phyloP scores from a whole-genome alignment of 1,140 invertebrate species.

The Drosophila seguyi region DNA sequence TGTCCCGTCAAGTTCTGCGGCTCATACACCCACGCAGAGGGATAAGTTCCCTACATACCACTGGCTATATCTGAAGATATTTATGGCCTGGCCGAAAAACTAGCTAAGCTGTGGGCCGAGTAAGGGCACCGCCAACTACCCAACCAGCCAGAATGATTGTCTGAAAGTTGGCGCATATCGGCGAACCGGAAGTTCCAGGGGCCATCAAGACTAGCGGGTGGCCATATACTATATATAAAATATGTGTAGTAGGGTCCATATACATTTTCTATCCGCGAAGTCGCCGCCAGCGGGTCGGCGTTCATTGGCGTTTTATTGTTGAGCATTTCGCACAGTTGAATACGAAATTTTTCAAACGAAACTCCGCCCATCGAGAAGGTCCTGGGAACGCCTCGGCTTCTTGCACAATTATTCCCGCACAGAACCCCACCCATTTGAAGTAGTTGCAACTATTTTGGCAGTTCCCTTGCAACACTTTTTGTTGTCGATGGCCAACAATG shows the following conservation, averaged over 20 bases:
- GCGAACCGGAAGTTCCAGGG: constrained; percentile 67
- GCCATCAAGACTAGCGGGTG: constrained; percentile 75
- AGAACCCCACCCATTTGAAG: constrained; percentile 24
- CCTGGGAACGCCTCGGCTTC: constrained; percentile 1
- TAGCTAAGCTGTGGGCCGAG: constrained; percentile 66
- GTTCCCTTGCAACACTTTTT: constrained; percentile 60
- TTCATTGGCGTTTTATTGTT: constrained; percentile 75
- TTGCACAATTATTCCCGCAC: constrained; percentile 19
- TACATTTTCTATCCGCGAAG: constrained; percentile 17
- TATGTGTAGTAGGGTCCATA: constrained; percentile 1
- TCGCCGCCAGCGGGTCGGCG: constrained; percentile 57
- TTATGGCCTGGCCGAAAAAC: constrained; percentile 64
- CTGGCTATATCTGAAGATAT: constrained; percentile 41
- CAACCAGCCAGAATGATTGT: constrained; percentile 64
- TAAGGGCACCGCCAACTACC: constrained; percentile 22
- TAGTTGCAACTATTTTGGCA: constrained; percentile 74
- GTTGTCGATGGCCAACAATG: constrained; percentile 67
- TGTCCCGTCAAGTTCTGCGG: constrained; percentile 56
- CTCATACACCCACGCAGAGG: constrained; percentile 32
- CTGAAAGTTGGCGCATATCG: constrained; percentile 77
- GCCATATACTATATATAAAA: constrained; percentile 3
- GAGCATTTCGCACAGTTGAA: constrained; percentile 69
- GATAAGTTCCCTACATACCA: constrained; percentile 10
- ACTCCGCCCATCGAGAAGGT: background rate
- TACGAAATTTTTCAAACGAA: constrained; percentile 37